phyloP scores from a whole-genome alignment of 2,888 invertebrate genomes.

The Tipula unca region DNA sequence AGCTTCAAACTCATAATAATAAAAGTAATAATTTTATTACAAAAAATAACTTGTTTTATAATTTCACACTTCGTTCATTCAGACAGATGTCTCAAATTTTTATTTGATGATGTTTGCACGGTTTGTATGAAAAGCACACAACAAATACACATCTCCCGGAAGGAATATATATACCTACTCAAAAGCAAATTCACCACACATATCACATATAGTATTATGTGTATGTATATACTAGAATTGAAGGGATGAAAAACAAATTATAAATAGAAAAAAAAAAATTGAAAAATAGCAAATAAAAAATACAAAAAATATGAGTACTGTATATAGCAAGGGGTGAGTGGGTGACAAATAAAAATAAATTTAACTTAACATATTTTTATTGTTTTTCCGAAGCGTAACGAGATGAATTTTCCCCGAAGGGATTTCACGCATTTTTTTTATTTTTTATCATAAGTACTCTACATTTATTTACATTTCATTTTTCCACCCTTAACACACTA shows the following conservation, averaged over 20 bases:
- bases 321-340: neutral
- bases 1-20: neutral
- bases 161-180: neutral
- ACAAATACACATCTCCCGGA: neutral
- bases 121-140: neutral
- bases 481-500: neutral
- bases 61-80: constrained; percentile 20
- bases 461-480: neutral
- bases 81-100: constrained; percentile 20
- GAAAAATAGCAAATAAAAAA: constrained; percentile 8
- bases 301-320: neutral
- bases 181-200: neutral
- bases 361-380: constrained; percentile 14
- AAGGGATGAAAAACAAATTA: constrained; percentile 14
- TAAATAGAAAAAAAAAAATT: neutral
- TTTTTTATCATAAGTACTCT: neutral
- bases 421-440: neutral
- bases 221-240: neutral
- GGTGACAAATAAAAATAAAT: constrained; percentile 8
- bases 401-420: constrained; percentile 8
- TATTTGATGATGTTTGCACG: constrained; percentile 8
- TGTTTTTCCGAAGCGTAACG: neutral
- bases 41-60: constrained; percentile 17
- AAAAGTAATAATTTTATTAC: neutral
- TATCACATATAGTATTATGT: neutral